Evolutionary conservation across 2,888 invertebrate genomes (phyloP).

Genomic region (Idaea aversata): DNA sequence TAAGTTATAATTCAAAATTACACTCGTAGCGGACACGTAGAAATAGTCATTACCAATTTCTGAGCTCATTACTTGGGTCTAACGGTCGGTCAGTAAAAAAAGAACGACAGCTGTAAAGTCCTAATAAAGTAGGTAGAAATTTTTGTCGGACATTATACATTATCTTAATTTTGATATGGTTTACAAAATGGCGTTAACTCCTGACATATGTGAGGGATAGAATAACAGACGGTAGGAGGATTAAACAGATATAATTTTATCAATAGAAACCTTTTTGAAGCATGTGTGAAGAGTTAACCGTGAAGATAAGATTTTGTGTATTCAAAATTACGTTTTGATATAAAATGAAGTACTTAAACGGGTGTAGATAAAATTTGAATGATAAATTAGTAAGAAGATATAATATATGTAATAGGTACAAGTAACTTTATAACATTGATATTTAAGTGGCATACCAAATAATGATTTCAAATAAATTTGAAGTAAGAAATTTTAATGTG

Average conservation of each 20-base stretch:
- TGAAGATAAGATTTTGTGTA: not conserved
- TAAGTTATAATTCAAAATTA: slow-evolving; percentile 59
- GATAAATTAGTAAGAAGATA: not conserved
- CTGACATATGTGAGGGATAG: slow-evolving; percentile 62
- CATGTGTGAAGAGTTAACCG: slow-evolving; percentile 18
- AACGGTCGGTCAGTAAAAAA: slow-evolving; percentile 57
- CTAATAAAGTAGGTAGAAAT: slow-evolving; percentile 67
- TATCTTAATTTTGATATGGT: slow-evolving; percentile 78
- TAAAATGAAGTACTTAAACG: slow-evolving; percentile 12
- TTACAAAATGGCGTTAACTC: slow-evolving; percentile 74
- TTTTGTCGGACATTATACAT: slow-evolving; percentile 72
- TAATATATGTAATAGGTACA: not conserved
- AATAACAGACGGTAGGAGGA: slow-evolving; percentile 36
- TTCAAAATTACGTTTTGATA: not conserved
- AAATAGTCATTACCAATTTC: slow-evolving; percentile 74
- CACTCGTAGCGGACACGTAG: slow-evolving; percentile 47
- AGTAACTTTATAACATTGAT: not conserved
- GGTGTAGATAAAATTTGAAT: slow-evolving; percentile 12
- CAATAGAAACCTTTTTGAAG: slow-evolving; percentile 25
- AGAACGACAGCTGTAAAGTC: slow-evolving; percentile 66
- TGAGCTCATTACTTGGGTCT: slow-evolving; percentile 69
- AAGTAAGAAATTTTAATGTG: too few relatives aligned
- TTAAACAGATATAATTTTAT: slow-evolving; percentile 44
- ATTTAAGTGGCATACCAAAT: slow-evolving; percentile 15
- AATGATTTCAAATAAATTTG: not conserved